Conservation (phyloP, 2,888 invertebrate species). For the Metacarcinus magister region DNA sequence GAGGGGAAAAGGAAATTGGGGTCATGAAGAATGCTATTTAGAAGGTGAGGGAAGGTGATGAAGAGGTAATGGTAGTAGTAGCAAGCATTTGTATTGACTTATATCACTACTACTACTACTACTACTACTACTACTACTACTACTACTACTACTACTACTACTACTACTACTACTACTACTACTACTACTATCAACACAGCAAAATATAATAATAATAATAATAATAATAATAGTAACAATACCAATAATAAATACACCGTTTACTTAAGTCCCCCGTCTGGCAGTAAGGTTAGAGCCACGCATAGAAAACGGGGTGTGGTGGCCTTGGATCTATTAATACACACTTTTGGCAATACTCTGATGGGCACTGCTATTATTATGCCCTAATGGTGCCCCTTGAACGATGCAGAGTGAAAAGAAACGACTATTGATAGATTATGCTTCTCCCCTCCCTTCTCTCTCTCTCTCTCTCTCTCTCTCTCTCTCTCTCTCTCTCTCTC, state of each 20-base stretch:
- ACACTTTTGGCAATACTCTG: not conserved
- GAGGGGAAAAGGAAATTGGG: not conserved
- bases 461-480: not conserved
- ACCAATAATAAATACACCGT: not conserved
- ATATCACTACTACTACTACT: not conserved
- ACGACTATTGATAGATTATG: not conserved
- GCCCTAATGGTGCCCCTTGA: not conserved
- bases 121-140: conserved; percentile 14
- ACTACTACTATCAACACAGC: not conserved
- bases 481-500: not conserved
- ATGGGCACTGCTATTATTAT: not conserved
- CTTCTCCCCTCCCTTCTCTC: not conserved
- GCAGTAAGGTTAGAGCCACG: too few species aligned
- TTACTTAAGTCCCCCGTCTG: too few species aligned
- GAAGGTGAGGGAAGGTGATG: too few species aligned
- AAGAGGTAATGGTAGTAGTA: too few species aligned
- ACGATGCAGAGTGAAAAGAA: not conserved
- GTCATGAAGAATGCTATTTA: too few species aligned
- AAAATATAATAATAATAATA: too few species aligned
- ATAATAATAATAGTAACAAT: too few species aligned
- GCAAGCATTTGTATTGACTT: not conserved
- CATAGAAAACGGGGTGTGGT: too few species aligned
- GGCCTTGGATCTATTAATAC: not conserved
- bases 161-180: conserved; percentile 16
- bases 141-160: conserved; percentile 18